These are phyloP conservation scores for Rotaria macrura DNA, from an alignment of 2,888 invertebrate genomes.

Conservation along the genomic window DNA sequence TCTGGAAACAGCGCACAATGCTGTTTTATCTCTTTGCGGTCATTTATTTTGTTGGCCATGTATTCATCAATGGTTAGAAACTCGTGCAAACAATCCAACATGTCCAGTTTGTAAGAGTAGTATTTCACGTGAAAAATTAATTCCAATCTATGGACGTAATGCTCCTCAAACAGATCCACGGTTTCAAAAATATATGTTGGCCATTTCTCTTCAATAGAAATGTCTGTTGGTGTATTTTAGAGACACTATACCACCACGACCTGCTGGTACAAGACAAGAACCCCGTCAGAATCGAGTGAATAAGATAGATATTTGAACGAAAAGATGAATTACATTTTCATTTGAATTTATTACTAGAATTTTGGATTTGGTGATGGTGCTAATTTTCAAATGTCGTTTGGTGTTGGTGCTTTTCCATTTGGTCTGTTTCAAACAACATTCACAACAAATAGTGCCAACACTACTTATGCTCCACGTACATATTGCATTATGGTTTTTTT, in stretches of 20 bases:
- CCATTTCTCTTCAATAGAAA: slow-evolving; percentile 48
- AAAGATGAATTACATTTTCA: not conserved
- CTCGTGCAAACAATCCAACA: slow-evolving; percentile 70
- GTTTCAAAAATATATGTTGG: slow-evolving; percentile 25
- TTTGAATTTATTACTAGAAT: slow-evolving; percentile 52
- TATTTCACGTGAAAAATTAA: slow-evolving; percentile 89
- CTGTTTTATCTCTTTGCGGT: slow-evolving; percentile 31
- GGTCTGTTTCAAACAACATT: slow-evolving; percentile 89
- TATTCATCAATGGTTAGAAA: slow-evolving; percentile 89
- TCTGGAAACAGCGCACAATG: slow-evolving; percentile 31
- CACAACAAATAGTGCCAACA: slow-evolving; percentile 72
- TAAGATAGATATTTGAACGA: not conserved
- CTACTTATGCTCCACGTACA: slow-evolving; percentile 59
- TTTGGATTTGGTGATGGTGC: slow-evolving; percentile 61
- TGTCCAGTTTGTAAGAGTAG: slow-evolving; percentile 98
- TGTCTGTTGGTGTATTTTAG: slow-evolving; percentile 37
- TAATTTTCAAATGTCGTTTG: slow-evolving; percentile 87
- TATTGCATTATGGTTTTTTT: slow-evolving; percentile 25
- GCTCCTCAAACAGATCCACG: slow-evolving; percentile 31
- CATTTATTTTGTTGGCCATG: slow-evolving; percentile 64
- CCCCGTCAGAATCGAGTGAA: slow-evolving; percentile 62
- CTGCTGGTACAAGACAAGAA: slow-evolving; percentile 82
- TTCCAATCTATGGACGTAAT: slow-evolving; percentile 84
- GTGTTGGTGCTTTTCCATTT: slow-evolving; percentile 94
- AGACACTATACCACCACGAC: slow-evolving; percentile 65